Conservation (phyloP, 2,113 vertebrate species). For the Vombatus ursinus region DNA sequence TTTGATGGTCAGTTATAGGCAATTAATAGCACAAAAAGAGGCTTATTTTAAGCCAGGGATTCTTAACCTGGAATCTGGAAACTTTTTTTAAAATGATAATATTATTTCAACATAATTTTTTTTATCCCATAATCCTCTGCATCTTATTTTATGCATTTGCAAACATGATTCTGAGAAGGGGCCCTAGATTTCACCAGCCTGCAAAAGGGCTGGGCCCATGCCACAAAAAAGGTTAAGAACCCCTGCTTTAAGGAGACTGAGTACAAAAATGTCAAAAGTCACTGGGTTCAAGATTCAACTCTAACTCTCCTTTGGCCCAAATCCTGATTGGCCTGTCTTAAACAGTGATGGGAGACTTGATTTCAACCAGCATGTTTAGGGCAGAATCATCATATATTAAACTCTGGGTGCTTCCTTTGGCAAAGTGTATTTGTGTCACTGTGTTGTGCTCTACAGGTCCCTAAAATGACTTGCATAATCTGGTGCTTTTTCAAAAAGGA, state of each 20-base stretch:
- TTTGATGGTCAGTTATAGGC: conserved; percentile 21
- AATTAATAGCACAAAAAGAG: conserved; percentile 45
- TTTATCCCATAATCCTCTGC: not conserved
- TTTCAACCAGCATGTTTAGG: not conserved
- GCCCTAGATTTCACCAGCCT: not conserved
- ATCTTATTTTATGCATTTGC: not conserved
- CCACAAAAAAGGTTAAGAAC: not conserved
- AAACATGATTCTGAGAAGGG: not conserved
- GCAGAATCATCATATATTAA: not conserved
- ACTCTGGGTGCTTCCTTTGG: conserved; percentile 29
- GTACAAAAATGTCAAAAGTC: conserved; percentile 15
- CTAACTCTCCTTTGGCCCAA: not conserved
- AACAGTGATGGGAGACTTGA: not conserved
- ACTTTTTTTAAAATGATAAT: not conserved
- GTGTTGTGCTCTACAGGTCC: conserved; percentile 54
- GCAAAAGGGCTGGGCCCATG: not conserved
- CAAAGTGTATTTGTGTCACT: conserved; percentile 32
- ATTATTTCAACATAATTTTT: not conserved
- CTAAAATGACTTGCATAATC: conserved; percentile 63
- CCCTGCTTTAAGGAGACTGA: not conserved
- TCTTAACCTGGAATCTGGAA: not conserved
- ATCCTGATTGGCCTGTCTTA: not conserved
- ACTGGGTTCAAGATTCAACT: conserved; percentile 23
- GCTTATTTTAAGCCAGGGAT: not conserved
- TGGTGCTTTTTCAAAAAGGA: conserved; percentile 57